Evolutionary conservation across 2,888 invertebrate species (phyloP), one percentile per base, ranked within the genome.

Genomic region (Petrolisthes manimaculis): DNA sequence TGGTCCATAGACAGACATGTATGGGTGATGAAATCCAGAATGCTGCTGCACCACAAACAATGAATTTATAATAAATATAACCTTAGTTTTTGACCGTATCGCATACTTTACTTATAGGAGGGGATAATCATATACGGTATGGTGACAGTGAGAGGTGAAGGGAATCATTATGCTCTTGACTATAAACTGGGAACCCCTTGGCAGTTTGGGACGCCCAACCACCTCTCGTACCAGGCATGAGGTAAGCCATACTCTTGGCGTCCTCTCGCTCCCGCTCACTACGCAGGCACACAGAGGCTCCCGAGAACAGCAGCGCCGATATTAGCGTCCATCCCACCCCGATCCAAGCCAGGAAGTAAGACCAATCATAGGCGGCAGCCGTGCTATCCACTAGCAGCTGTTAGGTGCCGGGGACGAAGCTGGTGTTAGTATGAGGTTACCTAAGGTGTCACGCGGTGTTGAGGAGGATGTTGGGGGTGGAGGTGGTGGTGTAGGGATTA

Each of bases 331-430:
- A 96, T 92, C 96, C 97, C 93, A 98, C 97, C 94, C 98, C 98
- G 94, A 97, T 96, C 98, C 98, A 98, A 94, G 97, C 97, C 93
- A 98, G 95, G 95, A 97, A 96, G 95, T 98, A 98, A 92, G 98
- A 98, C 98, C 98, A 98, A 94, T 98, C 98, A 95, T 97, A 96
- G 94, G 95, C 95, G 93, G 96, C 95, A 92, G 95, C 95, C 81
- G 96, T 95, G 94, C 96, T 96, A 93, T 97, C 96, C 94, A 96
- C 96, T 93, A 97, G 95, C 94, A 96, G 96, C 97, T 97, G 95
- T 74, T n/a, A n/a, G 21, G 78, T 74, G 71, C 71, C 24, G 81
- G 74, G 37, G 37, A 37, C 37, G 37, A 37, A 37, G 37, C 37
- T 37, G 37, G 37, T 37, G 37, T 37, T 37, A 37, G 37, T 37